phyloP scores from a whole-genome alignment of 2,113 vertebrate genomes.

The Indicator maculatus region DNA sequence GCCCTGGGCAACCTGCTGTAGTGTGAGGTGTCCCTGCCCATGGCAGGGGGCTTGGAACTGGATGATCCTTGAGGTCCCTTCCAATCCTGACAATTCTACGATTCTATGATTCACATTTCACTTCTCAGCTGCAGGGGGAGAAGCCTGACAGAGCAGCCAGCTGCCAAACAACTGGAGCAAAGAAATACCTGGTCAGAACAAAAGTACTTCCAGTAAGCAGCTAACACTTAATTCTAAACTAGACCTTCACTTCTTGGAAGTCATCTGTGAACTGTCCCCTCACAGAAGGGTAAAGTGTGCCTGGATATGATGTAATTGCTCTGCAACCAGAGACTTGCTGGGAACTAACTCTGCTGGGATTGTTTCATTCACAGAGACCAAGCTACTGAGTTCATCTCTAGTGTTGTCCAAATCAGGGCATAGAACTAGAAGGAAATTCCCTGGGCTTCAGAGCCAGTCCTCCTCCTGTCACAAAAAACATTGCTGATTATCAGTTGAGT shows the following conservation, averaged over 20 bases:
- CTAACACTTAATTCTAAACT: not conserved
- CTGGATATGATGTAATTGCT: not conserved
- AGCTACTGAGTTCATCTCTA: not conserved
- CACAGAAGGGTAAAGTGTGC: not conserved
- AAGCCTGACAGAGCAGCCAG: not conserved
- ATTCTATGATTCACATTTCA: not conserved
- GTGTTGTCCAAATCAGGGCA: not conserved
- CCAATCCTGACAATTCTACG: too few relatives aligned
- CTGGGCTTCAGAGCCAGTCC: not conserved
- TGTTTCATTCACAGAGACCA: not conserved
- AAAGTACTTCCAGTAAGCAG: not conserved
- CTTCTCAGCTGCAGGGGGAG: not conserved
- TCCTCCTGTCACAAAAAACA: not conserved
- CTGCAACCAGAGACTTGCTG: not conserved
- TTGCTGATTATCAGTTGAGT: not conserved
- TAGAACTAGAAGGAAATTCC: not conserved
- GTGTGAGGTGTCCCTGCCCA: too few relatives aligned
- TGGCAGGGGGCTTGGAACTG: too few relatives aligned
- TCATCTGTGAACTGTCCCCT: not conserved
- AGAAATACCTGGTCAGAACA: not conserved
- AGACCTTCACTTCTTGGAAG: conserved; percentile 10
- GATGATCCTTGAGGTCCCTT: too few relatives aligned
- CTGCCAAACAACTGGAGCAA: not conserved
- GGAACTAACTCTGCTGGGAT: not conserved
- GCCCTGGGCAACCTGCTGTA: too few relatives aligned